phyloP scores from a whole-genome alignment of 2,888 invertebrate species.

The Acleris sparsana region DNA sequence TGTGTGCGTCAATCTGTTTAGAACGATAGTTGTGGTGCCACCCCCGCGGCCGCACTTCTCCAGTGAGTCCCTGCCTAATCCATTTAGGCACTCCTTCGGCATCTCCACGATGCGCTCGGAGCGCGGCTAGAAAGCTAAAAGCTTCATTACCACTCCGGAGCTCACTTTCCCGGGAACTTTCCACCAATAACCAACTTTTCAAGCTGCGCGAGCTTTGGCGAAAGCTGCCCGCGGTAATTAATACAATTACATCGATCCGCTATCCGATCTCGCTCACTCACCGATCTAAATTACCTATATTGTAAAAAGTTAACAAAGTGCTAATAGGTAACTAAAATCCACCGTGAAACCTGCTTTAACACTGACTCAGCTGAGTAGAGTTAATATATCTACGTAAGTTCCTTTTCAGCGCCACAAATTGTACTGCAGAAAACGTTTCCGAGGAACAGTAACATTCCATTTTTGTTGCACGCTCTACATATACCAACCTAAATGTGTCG shows the following conservation, averaged over 20 bases:
- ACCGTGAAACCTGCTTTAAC: too few relatives aligned
- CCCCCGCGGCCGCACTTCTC: too few relatives aligned
- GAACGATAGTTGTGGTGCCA: too few relatives aligned
- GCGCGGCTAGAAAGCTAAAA: slow-evolving; percentile 3
- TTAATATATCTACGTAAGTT: too few relatives aligned
- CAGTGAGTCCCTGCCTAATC: too few relatives aligned
- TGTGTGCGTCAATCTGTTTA: too few relatives aligned
- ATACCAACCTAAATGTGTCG: not conserved
- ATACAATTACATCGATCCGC: not conserved
- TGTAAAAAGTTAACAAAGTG: not conserved
- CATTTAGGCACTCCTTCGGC: too few relatives aligned
- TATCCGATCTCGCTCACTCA: slow-evolving; percentile 4
- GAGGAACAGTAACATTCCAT: too few relatives aligned
- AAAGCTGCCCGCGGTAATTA: slow-evolving; percentile 19
- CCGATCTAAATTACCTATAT: slow-evolving; percentile 7
- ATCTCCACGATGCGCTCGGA: not conserved
- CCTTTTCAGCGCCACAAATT: too few relatives aligned
- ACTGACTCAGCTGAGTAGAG: too few relatives aligned
- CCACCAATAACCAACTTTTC: slow-evolving; percentile 21
- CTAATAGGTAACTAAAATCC: slow-evolving; percentile 5
- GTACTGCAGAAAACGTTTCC: too few relatives aligned
- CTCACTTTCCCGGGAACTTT: slow-evolving; percentile 35
- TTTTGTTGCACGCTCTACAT: too few relatives aligned
- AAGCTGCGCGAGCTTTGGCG: slow-evolving; percentile 23
- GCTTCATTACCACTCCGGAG: slow-evolving; percentile 7